A percentile compares a stretch with the other conserved stretches of the same genome.
phyloP scores from a whole-genome alignment of 2,113 vertebrate species.

The Plotosus lineatus region DNA sequence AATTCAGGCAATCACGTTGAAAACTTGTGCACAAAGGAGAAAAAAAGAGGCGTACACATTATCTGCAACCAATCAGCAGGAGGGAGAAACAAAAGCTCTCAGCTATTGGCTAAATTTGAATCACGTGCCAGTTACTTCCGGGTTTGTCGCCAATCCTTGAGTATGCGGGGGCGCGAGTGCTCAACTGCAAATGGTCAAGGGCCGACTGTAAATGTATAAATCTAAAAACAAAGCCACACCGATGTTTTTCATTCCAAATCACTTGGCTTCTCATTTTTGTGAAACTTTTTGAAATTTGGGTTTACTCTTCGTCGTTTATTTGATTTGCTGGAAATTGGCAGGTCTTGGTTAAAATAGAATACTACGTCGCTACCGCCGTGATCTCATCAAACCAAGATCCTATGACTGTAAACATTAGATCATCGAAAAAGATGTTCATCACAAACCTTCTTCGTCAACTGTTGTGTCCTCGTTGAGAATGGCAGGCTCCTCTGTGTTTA shows the following conservation, averaged over 20 bases:
- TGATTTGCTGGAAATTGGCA: background rate
- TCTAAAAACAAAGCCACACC: too few species aligned
- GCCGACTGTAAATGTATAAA: too few species aligned
- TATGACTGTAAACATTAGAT: background rate
- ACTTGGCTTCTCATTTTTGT: background rate
- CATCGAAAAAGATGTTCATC: background rate
- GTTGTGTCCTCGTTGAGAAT: slow-evolving; percentile 82
- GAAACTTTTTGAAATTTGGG: background rate
- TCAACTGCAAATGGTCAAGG: too few species aligned
- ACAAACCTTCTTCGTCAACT: slow-evolving; percentile 92
- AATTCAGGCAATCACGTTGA: too few species aligned
- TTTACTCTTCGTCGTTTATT: background rate
- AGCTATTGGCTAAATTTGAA: too few species aligned
- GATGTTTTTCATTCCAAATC: background rate
- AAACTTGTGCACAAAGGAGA: too few species aligned
- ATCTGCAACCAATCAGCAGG: too few species aligned
- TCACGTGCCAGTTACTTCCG: too few species aligned
- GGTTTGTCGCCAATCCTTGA: too few species aligned
- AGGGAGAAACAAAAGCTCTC: too few species aligned
- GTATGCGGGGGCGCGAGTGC: too few species aligned
- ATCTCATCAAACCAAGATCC: background rate
- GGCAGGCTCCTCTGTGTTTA: slow-evolving; percentile 94
- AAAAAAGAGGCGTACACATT: too few species aligned
- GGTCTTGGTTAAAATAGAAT: background rate
- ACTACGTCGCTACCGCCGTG: background rate